Conservation (phyloP, 64 coral and sea anemone genomes). For the Porites australiensis region DNA sequence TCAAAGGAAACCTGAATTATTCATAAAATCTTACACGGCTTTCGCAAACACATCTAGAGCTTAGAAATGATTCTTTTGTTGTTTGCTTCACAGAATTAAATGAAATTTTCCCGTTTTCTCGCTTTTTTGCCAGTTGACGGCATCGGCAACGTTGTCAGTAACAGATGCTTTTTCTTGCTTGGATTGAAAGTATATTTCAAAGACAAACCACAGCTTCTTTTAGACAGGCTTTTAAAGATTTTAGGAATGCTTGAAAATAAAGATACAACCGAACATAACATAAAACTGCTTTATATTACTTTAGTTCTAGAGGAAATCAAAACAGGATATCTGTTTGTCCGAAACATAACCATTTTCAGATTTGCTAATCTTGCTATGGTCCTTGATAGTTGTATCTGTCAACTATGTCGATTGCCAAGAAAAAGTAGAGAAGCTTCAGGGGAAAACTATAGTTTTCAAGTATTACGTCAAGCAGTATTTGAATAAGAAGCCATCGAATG, state of each 20-base stretch:
- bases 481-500: too few relatives aligned
- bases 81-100: not conserved
- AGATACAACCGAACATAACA: not conserved
- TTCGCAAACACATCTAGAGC: slow-evolving; percentile 19
- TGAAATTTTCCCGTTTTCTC: not conserved
- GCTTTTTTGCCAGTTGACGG: not conserved
- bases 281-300: not conserved
- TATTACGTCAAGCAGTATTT: too few relatives aligned
- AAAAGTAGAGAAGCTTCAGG: not conserved
- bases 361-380: slow-evolving; percentile 25
- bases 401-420: not conserved
- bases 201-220: not conserved
- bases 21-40: slow-evolving; percentile 11
- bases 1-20: slow-evolving; percentile 37
- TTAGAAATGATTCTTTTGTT: slow-evolving; percentile 21
- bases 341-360: not conserved
- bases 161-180: not conserved
- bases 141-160: not conserved
- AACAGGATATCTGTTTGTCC: slow-evolving; percentile 1
- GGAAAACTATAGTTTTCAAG: not conserved
- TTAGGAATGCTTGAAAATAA: not conserved
- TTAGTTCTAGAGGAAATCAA: slow-evolving; percentile 19
- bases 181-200: not conserved
- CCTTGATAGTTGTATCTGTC: not conserved
- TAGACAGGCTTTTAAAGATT: not conserved